phyloP scores from a whole-genome alignment of 2,797 vertebrate genomes.

The Pseudocheirus occidentalis region DNA sequence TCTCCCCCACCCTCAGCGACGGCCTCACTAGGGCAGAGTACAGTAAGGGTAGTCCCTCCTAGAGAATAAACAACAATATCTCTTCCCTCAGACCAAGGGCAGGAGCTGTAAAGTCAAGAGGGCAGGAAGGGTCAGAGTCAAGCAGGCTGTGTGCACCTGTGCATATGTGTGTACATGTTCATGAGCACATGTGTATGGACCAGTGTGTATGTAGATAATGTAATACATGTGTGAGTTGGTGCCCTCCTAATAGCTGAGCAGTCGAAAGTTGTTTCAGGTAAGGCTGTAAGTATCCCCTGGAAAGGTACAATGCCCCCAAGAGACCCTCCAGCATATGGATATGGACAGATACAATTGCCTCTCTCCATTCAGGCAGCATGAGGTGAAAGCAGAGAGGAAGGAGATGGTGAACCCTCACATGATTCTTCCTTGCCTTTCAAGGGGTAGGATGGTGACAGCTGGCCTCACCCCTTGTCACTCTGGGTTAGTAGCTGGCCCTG shows the following conservation, averaged over 20 bases:
- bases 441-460: conserved; percentile 42
- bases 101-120: neutral
- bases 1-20: neutral
- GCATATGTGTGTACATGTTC: too few species aligned
- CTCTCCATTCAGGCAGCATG: conserved; percentile 9
- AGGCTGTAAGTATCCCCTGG: neutral
- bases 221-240: neutral
- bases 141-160: too few species aligned
- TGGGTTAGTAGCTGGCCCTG: neutral
- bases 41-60: neutral
- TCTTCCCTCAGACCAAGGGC: neutral
- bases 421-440: conserved; percentile 51
- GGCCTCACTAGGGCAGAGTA: neutral
- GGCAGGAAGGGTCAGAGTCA: neutral
- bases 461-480: neutral
- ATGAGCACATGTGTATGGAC: neutral
- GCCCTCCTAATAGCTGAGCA: neutral
- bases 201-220: neutral
- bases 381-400: conserved; percentile 27
- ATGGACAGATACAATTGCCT: neutral
- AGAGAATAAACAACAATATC: conserved; percentile 26
- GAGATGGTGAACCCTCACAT: conserved; percentile 51
- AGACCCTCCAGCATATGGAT: neutral
- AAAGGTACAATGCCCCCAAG: neutral
- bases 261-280: neutral